Base-by-base conservation (phyloP, 2,797 vertebrate genomes). In the Diplodus puntazzo region DNA sequence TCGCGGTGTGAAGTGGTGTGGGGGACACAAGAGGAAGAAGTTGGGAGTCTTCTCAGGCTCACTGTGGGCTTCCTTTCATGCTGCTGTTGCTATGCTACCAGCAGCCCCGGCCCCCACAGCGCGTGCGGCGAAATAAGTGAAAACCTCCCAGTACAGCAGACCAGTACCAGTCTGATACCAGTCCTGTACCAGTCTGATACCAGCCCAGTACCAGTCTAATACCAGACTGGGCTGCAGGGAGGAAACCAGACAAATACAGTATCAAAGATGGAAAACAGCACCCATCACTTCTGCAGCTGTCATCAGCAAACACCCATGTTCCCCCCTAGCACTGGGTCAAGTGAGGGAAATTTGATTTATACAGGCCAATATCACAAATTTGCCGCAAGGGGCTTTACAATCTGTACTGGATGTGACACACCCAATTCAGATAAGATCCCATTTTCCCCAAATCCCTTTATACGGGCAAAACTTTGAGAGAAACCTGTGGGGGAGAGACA, bases 41-140 rank as follows among this genome's bases (percentile, higher is more conserved):
- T 87, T 62, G 34, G 4, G 63, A 58, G 39, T 63, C 54, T 54
- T 76, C 86, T 42, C 69, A 39, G 39, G 48, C 81, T 20, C 79
- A 65, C 77, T 50, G 76, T 68, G 74, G 75, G 74, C 67, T 84
- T 90, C 75, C 76, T 68, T 62, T 78, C 73, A 89, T 67, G 48
- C 75, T 43, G 83, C 72, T 88, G 91, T 92, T 94, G 92, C 92
- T 90, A 90, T 50, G 91, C 73, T 87, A 91, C 92, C 72, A 59
- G 34, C 67, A 88, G 87, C 77, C 65, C n/a, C n/a, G n/a, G n/a
- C n/a, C n/a, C n/a, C 45, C 67, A 50, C 82, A 59, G 79, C 78
- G 69, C 76, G 79, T 77, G 79, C 82, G 58, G 77, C 66, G 65
- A 74, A 73, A 69, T 69, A 60, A 20, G 45, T 50, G 30, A 21